Evolutionary conservation across 2,113 vertebrate genomes (phyloP).

Genomic region (Donacobius atricapilla): DNA sequence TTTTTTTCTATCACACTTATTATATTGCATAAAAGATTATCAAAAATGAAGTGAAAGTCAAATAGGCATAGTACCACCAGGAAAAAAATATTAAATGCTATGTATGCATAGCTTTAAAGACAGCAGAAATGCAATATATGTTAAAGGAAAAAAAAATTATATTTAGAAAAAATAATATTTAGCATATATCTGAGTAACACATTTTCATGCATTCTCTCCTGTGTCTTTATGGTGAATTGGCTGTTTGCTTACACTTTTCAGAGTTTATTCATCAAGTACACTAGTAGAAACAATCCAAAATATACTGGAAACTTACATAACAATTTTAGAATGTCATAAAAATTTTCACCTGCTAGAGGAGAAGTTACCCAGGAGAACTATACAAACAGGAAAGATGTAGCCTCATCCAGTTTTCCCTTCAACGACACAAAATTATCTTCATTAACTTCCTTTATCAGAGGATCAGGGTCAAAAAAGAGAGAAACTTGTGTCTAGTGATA

Average conservation of each 20-base stretch:
- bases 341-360: not conserved
- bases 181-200: not conserved
- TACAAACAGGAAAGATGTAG: not conserved
- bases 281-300: not conserved
- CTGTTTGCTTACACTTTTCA: constrained; percentile 3
- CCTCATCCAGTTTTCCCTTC: not conserved
- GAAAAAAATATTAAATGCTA: not conserved
- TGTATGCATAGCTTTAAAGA: not conserved
- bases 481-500: not conserved
- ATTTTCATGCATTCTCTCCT: not conserved
- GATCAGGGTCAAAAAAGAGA: not conserved
- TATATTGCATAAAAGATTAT: not conserved
- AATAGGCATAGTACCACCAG: not conserved
- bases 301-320: not conserved
- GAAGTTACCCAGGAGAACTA: not conserved
- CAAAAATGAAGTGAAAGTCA: not conserved
- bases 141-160: not conserved
- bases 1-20: not conserved
- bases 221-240: not conserved
- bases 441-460: not conserved
- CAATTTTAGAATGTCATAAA: not conserved
- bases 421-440: not conserved
- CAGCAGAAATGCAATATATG: not conserved
- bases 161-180: not conserved
- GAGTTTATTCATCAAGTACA: not conserved